Base-by-base conservation (phyloP, 2,797 vertebrate species). In the Pogonophryne albipinna region DNA sequence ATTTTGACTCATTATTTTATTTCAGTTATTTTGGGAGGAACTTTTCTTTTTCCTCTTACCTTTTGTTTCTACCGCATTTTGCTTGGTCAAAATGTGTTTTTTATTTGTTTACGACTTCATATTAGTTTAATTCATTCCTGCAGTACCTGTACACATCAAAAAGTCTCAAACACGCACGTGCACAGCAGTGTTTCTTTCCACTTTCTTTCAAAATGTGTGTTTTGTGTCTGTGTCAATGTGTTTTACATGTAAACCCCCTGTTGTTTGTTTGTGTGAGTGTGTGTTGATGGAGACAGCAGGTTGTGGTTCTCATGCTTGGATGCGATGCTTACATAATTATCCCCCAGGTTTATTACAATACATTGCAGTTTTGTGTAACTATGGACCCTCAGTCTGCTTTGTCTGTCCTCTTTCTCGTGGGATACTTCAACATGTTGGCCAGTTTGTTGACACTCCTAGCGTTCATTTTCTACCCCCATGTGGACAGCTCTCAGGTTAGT, bases 231-330 rank as follows among this genome's bases (percentile, higher is more conserved):
- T 80, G 61, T 79, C 31, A 3, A 1, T 77, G 53, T 69, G 53
- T 67, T 72, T 65, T 78, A 34, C n/a, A 13, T 80, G 56, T 76
- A 2, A 52, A 79, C 42, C 11, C 74, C 49, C 23, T 47, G 56
- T 57, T 65, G 67, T 80, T 27, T 70, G 75, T 63, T 49, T 53
- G 65, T 8, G 70, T 84, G 78, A 63, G 67, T 85, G 57, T 79
- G n/a, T 70, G 38, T 79, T 69, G 17, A 20, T 53, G 16, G 66
- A 85, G 68, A 77, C 67, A 87, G 80, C 80, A 87, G 84, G 76
- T 76, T 83, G 79, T 83, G 79, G 44, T 71, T 87, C 11, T 71
- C 66, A 31, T 62, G 47, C 71, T 79, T 58, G 34, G 47, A 70
- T 66, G 57, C 9, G 2, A 55, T 11, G 53, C 38, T 20, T 20